These are phyloP conservation scores for Triplophysa dalaica DNA, from an alignment of 2,113 vertebrate species.

Conservation along the genomic window DNA sequence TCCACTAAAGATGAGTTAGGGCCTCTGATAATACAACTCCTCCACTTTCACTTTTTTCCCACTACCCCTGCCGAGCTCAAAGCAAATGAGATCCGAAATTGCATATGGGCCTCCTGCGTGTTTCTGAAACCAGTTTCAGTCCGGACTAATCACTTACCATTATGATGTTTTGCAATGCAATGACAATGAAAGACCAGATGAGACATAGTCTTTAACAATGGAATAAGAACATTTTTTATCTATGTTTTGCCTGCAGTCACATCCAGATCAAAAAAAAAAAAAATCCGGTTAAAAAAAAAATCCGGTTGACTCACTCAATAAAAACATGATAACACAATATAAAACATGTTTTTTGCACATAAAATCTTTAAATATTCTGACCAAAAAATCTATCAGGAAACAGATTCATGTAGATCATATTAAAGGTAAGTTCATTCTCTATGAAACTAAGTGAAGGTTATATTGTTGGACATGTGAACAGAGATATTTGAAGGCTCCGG, in stretches of 20 bases:
- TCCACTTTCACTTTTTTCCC: conserved; percentile 37
- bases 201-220: neutral
- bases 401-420: neutral
- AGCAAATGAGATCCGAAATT: conserved; percentile 50
- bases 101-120: conserved; percentile 42
- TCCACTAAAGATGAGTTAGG: conserved; percentile 52
- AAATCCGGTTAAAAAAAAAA: too few species aligned
- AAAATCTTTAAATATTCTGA: too few species aligned
- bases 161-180: conserved; percentile 22
- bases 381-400: too few species aligned
- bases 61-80: conserved; percentile 42
- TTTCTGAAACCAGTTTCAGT: conserved; percentile 34
- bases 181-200: neutral
- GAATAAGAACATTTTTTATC: neutral
- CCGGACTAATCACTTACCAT: conserved; percentile 39
- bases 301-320: too few species aligned
- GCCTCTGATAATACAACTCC: conserved; percentile 50
- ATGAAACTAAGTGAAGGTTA: conserved; percentile 55
- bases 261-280: too few species aligned
- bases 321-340: too few species aligned
- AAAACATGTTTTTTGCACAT: too few species aligned
- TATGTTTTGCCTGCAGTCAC: too few species aligned
- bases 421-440: conserved; percentile 24
- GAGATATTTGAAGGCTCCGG: conserved; percentile 46
- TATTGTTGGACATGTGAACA: conserved; percentile 56